Percentiles rank a stretch among this genome's conserved stretches.
Conservation (phyloP, 2,113 vertebrate genomes). For the Ceyx cyanopectus region DNA sequence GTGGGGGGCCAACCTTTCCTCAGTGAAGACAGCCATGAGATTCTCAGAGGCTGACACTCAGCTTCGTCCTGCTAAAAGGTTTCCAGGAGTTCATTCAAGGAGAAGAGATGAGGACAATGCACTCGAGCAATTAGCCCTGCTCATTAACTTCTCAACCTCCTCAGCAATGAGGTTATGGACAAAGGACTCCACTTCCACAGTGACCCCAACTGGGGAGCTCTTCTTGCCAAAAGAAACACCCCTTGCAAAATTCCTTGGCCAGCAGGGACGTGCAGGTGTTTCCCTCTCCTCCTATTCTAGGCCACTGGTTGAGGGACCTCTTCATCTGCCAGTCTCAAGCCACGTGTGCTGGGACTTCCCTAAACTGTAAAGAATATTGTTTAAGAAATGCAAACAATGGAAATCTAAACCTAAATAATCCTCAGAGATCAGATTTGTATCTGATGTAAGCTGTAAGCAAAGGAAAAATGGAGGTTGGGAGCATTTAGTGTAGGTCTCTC, state of each 20-base stretch:
- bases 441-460: not conserved
- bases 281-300: not conserved
- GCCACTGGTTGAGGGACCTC: not conserved
- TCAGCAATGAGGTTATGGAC: not conserved
- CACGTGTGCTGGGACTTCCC: not conserved
- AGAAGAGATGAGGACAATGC: not conserved
- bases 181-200: not conserved
- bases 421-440: not conserved
- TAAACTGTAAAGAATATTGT: not conserved
- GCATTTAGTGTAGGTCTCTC: not conserved
- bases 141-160: not conserved
- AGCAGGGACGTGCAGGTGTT: not conserved
- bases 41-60: not conserved
- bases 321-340: not conserved
- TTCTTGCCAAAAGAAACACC: constrained; percentile 27
- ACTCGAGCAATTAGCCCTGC: not conserved
- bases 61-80: not conserved
- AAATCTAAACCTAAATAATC: not conserved
- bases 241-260: not conserved
- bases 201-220: not conserved
- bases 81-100: not conserved
- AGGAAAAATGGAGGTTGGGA: not conserved
- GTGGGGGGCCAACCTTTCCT: not conserved
- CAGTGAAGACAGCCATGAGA: not conserved
- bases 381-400: not conserved